phyloP scores from a whole-genome alignment of 2,888 invertebrate species.

The Barypeithes pellucidus region DNA sequence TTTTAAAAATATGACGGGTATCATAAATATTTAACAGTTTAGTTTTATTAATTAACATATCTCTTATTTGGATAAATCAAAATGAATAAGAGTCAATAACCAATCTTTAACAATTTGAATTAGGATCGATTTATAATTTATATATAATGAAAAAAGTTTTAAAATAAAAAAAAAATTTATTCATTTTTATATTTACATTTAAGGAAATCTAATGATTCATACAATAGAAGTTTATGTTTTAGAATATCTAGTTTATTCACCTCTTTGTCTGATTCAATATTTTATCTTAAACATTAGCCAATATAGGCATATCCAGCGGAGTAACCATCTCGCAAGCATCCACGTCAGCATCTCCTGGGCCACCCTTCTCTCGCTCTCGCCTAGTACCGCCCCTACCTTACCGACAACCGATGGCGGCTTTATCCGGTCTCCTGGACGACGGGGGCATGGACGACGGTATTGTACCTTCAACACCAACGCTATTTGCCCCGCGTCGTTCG shows the following conservation, averaged over 20 bases:
- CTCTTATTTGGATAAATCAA: too few species aligned
- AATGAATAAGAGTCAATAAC: too few species aligned
- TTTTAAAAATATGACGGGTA: too few species aligned
- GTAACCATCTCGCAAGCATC: constrained; percentile 66
- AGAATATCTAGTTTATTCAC: background rate
- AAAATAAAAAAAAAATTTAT: too few species aligned
- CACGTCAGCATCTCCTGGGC: constrained; percentile 67
- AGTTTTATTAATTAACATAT: too few species aligned
- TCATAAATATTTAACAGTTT: too few species aligned
- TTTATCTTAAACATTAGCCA: constrained; percentile 18
- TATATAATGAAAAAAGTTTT: too few species aligned
- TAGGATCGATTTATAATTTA: too few species aligned
- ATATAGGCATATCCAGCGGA: constrained; percentile 57
- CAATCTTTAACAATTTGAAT: too few species aligned
- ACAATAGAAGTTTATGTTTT: background rate
- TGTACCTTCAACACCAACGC: constrained; percentile 91
- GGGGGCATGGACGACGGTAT: constrained; percentile 83
- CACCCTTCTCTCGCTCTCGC: constrained; percentile 72
- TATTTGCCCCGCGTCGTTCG: constrained; percentile 85
- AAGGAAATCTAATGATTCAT: too few species aligned
- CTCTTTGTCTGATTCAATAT: background rate
- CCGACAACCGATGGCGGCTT: constrained; percentile 63
- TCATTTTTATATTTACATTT: too few species aligned
- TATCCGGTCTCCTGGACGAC: constrained; percentile 66
- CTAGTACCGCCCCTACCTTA: constrained; percentile 72